Evolutionary conservation across 2,888 invertebrate genomes (phyloP).

Genomic region (Lochmaea crataegi): DNA sequence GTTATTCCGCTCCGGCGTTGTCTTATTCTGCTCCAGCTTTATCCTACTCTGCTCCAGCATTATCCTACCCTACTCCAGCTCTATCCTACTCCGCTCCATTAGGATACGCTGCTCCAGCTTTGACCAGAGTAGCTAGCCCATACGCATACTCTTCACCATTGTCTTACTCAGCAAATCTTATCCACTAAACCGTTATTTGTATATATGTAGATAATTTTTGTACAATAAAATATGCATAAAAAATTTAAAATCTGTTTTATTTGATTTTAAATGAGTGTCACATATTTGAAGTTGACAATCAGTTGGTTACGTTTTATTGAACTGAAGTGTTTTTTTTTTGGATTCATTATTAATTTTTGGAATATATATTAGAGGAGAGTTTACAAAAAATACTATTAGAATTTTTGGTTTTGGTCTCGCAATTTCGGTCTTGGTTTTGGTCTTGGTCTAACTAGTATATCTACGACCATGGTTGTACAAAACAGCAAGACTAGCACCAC

Average conservation of each 20-base stretch:
- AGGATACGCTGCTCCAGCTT: conserved; percentile 23
- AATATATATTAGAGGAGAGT: background rate
- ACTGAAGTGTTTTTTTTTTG: background rate
- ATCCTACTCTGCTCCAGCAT: background rate
- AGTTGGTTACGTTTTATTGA: too few species aligned
- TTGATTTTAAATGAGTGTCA: background rate
- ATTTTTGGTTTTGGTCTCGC: too few species aligned
- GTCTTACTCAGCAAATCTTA: background rate
- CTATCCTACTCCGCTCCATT: background rate
- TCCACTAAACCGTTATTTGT: background rate
- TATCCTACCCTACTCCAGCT: conserved; percentile 13
- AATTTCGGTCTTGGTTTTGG: too few species aligned
- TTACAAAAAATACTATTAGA: too few species aligned
- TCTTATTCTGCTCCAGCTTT: background rate
- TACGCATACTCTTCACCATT: background rate
- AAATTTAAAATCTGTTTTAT: background rate
- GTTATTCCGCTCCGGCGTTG: background rate
- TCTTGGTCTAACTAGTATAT: too few species aligned
- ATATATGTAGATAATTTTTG: conserved; percentile 1
- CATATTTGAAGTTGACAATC: too few species aligned
- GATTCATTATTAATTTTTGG: background rate
- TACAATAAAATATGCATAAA: background rate
- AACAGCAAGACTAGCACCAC: too few species aligned
- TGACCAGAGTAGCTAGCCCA: background rate
- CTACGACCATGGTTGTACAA: too few species aligned